These are phyloP conservation scores for Zoroaster sp. DNA, from an alignment of 53 echinoderm and acorn worm species.

Conservation along the genomic window DNA sequence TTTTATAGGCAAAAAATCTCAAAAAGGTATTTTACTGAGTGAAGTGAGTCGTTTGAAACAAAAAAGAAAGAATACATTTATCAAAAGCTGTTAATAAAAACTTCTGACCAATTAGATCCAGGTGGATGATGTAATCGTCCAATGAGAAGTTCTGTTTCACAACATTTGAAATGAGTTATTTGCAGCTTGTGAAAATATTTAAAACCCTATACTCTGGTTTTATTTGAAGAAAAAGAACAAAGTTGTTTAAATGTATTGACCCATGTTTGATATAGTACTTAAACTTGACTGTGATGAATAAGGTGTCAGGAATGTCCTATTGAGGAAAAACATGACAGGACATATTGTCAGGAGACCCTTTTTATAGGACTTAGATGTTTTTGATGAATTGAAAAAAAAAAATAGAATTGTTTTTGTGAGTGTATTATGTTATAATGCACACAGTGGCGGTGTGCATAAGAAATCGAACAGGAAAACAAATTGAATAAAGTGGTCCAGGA, in stretches of 20 bases:
- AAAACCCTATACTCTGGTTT: background rate
- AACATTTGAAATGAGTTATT: background rate
- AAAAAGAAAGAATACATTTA: background rate
- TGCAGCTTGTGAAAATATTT: background rate
- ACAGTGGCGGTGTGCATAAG: conserved; percentile 1
- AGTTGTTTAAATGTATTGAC: conserved; percentile 8
- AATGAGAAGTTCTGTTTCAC: background rate
- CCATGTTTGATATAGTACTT: conserved; percentile 36
- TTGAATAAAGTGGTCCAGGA: conserved; percentile 6
- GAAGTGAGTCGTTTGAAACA: background rate
- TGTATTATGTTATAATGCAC: conserved; percentile 9
- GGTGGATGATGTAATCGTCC: background rate
- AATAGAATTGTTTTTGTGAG: background rate
- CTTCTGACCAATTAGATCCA: background rate
- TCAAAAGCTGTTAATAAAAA: background rate
- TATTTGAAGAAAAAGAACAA: background rate
- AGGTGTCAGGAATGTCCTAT: background rate
- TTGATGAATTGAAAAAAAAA: background rate
- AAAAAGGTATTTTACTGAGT: background rate
- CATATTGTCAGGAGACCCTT: background rate
- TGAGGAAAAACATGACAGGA: background rate
- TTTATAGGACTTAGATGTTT: conserved; percentile 9
- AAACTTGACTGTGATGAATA: background rate
- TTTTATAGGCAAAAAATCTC: background rate
- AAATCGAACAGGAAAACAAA: background rate